Percentiles rank a stretch among this genome's conserved stretches.
Conservation (phyloP, 2,888 invertebrate species). For the Malthinus seriepunctatus region DNA sequence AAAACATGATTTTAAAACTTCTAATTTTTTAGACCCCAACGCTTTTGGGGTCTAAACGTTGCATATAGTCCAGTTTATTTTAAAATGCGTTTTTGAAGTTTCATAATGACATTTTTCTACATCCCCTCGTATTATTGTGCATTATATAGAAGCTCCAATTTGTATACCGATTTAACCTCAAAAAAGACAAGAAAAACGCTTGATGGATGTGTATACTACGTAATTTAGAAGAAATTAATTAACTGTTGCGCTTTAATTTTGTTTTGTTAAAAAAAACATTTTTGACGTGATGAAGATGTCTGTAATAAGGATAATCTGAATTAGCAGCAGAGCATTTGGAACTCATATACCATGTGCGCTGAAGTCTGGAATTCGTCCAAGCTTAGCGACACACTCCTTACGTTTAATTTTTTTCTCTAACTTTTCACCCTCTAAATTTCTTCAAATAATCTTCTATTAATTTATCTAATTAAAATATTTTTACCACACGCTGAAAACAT, state of each 20-base stretch:
- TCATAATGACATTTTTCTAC: no score
- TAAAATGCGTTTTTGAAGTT: no score
- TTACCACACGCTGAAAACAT: conserved; percentile 13
- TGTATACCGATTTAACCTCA: no score
- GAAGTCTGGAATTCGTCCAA: conserved; percentile 21
- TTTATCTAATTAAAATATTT: not conserved
- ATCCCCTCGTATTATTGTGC: no score
- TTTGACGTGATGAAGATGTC: conserved; percentile 23
- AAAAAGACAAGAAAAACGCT: no score
- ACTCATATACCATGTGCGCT: conserved; percentile 20
- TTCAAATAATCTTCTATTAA: not conserved
- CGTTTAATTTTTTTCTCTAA: not conserved
- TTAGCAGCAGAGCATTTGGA: conserved; percentile 20
- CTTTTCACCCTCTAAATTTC: not conserved
- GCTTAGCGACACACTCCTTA: conserved; percentile 10
- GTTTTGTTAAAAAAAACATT: not conserved
- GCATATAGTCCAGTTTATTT: no score
- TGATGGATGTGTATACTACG: not conserved
- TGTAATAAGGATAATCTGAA: conserved; percentile 16
- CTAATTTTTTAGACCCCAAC: no score
- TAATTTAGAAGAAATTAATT: conserved; percentile 22
- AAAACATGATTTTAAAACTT: no score
- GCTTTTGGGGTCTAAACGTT: no score
- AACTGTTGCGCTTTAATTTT: conserved; percentile 15
- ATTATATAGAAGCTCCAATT: no score